phyloP scores from a whole-genome alignment of 2,888 invertebrate genomes.

The Muschampia plurimacula region DNA sequence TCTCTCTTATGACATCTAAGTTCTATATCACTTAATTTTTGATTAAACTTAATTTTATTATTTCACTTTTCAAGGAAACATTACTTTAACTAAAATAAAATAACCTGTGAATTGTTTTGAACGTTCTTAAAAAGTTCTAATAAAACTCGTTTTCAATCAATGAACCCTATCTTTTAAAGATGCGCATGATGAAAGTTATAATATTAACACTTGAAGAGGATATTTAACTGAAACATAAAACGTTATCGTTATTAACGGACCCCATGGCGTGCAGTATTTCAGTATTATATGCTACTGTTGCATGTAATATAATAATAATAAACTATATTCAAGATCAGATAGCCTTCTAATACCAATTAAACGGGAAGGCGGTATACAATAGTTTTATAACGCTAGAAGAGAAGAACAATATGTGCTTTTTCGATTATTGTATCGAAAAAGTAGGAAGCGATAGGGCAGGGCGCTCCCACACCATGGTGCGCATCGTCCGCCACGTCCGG shows the following conservation, averaged over 20 bases:
- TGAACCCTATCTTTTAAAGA: too few species aligned
- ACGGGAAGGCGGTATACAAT: constrained; percentile 41
- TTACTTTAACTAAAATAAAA: too few species aligned
- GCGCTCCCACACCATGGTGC: constrained; percentile 77
- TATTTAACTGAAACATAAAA: background rate
- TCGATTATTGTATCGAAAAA: constrained; percentile 76
- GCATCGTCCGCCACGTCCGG: constrained; percentile 67
- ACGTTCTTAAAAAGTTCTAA: too few species aligned
- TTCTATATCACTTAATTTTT: too few species aligned
- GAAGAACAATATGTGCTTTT: constrained; percentile 65
- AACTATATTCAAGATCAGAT: constrained; percentile 34
- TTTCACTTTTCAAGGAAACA: too few species aligned
- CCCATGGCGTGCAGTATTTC: background rate
- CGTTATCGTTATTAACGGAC: background rate
- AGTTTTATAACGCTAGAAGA: constrained; percentile 46
- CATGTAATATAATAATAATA: constrained; percentile 29
- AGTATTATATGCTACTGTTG: background rate
- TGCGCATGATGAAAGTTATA: background rate
- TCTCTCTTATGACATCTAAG: too few species aligned
- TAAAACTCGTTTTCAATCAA: too few species aligned
- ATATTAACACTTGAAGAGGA: background rate
- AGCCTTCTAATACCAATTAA: constrained; percentile 35
- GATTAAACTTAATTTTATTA: too few species aligned
- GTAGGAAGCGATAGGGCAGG: constrained; percentile 80
- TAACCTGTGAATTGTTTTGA: too few species aligned